Evolutionary conservation across 2,113 vertebrate genomes (phyloP), one percentile per base, ranked within the genome.

Genomic region (Solea solea): DNA sequence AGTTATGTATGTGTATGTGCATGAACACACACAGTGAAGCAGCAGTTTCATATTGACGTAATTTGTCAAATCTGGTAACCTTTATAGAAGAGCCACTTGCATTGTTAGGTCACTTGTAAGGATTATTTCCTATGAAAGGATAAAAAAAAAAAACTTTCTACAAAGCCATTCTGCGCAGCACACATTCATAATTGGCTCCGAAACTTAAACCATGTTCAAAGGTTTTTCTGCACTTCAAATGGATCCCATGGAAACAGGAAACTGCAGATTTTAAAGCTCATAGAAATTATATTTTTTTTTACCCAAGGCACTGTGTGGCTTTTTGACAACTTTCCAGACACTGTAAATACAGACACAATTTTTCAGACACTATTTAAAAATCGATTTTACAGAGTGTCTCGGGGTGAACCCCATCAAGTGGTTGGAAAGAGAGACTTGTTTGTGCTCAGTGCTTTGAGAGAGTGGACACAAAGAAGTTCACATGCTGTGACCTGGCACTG

Each of bases 341-440:
- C 2, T 34, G 5, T 4, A 34, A 34, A 34, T 2, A 34, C 34
- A 34, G 5, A 34, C 34, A 34, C 34, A 34, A 34, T 34, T 34
- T 34, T 34, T 34, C 34, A 34, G 34, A 34, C 34, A 34, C 34
- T 34, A 21, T 21, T 6, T 34, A 6, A 34, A 34, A 34, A 69
- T 57, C 48, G 16, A 48, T 73, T 64, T 79, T 34, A 67, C 58
- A 42, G 56, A 42, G 50, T 2, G n/a, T 28, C 4, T 56, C 55
- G 15, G 9, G 64, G 48, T 11, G 50, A n/a, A 45, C 21, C 21
- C 54, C 40, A 10, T 61, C 1, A 5, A 59, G 50, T 48, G 40
- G 28, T 9, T 45, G 10, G 42, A 71, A 0, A 4, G 34, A 34
- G 34, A 34, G 34, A 3, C 34, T 21, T 21, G 5, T 34, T 34